Base-by-base conservation (phyloP, 2,797 vertebrate species). In the Galago senegalensis region DNA sequence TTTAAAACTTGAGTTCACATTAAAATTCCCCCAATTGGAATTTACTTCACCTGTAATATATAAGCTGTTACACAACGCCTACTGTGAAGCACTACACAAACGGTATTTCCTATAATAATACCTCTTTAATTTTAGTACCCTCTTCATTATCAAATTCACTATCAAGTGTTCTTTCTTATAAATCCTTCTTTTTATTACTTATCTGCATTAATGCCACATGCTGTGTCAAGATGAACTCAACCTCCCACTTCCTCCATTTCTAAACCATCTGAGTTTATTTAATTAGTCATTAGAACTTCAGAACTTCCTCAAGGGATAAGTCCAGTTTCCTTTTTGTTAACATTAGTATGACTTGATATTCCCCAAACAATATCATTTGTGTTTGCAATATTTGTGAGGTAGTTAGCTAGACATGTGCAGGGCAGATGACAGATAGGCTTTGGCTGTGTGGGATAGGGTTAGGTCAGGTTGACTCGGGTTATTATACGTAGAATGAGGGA, bases 261-360 rank as follows among this genome's bases (percentile, higher is more conserved):
- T 89, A 61, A 96, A 82, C 72, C 70, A 79, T 63, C 18, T 56
- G 16, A 80, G 82, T 87, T 25, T 56, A 75, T 76, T 73, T 18
- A 75, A 89, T n/a, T 87, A 80, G 5, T 81, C 46, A 72, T 56
- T 75, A 58, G 7, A 37, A 76, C 0, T 34, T 81, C 83, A 58
- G 12, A n/a, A 72, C 0, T 31, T 81, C 25, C 12, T 84, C 23
- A 80, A 7, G n/a, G 2, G 69, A 21, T n/a, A 77, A 40, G 12
- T 76, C 43, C 80, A 14, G 76, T 46, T 21, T 88, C 2, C 23
- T 87, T 58, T 88, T 67, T 75, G 12, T 75, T 86, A 88, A 91
- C 5, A 63, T 81, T 91, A 79, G 31, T 49, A 72, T 67, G 12
- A 81, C 18, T 58, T 43, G 77, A 60, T 91, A 85, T 76, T 85